phyloP scores from a whole-genome alignment of 2,113 vertebrate genomes.

The Panthera leo region DNA sequence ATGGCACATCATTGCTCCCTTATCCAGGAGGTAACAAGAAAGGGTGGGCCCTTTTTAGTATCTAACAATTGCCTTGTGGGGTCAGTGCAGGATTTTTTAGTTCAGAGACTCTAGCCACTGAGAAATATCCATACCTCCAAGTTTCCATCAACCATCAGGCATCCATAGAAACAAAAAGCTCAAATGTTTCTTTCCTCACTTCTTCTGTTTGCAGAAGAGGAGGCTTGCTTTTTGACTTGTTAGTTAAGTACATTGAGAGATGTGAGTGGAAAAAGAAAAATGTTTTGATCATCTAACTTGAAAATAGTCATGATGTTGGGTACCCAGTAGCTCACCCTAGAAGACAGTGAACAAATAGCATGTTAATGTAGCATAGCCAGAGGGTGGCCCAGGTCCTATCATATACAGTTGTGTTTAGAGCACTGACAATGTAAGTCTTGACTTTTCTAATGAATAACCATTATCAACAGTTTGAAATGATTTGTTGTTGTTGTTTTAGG shows the following conservation, averaged over 20 bases:
- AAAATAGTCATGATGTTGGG: not conserved
- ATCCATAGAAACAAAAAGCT: not conserved
- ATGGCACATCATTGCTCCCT: not conserved
- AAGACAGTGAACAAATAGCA: not conserved
- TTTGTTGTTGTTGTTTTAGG: slow-evolving; percentile 82
- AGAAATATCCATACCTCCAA: not conserved
- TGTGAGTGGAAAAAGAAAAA: not conserved
- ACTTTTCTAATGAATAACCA: not conserved
- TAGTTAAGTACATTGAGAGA: slow-evolving; percentile 17
- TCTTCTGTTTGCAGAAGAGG: not conserved
- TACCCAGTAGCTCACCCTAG: not conserved
- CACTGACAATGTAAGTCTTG: not conserved
- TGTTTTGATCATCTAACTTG: not conserved
- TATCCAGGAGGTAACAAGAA: not conserved
- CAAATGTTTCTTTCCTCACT: not conserved
- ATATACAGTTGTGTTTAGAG: not conserved
- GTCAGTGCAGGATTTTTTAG: not conserved
- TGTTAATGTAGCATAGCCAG: not conserved
- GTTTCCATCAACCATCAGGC: not conserved
- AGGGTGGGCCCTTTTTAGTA: not conserved
- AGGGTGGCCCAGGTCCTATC: not conserved
- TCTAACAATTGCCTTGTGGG: not conserved
- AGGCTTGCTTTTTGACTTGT: not conserved
- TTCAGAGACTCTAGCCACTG: not conserved
- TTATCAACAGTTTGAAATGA: slow-evolving; percentile 10